Conservation (phyloP, 1,140 invertebrate species). For the Agrilus planipennis region DNA sequence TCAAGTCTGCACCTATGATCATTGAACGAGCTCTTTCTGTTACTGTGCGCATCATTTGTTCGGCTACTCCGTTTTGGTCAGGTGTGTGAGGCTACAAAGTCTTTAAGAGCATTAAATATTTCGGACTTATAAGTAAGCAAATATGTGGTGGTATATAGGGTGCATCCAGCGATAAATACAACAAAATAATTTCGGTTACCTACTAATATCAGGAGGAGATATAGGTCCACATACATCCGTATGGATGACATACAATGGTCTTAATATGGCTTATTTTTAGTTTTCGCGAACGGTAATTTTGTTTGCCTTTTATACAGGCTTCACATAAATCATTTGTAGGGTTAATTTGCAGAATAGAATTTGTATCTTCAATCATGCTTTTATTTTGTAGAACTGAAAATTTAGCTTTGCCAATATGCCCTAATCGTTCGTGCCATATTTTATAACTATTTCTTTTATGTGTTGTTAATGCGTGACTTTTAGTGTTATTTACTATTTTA, state of each 20-base stretch:
- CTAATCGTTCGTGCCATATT: too few species aligned
- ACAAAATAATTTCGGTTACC: conserved; percentile 33
- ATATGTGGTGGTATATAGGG: conserved; percentile 28
- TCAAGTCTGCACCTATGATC: conserved; percentile 23
- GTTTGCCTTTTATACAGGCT: conserved; percentile 36
- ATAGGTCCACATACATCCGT: conserved; percentile 37
- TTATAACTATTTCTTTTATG: too few species aligned
- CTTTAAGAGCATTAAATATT: conserved; percentile 28
- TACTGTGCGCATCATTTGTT: conserved; percentile 34
- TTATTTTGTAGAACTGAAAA: too few species aligned
- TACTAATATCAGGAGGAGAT: conserved; percentile 25
- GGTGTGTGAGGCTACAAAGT: conserved; percentile 18
- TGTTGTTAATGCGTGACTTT: too few species aligned
- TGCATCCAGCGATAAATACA: conserved; percentile 30
- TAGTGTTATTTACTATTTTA: too few species aligned
- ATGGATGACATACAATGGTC: conserved; percentile 32
- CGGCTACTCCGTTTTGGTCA: conserved; percentile 22
- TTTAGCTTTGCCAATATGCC: too few species aligned
- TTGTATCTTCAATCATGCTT: too few species aligned
- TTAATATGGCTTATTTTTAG: conserved; percentile 28
- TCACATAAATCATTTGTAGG: conserved; percentile 31
- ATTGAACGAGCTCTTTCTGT: conserved; percentile 32
- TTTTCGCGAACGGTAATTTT: conserved; percentile 32
- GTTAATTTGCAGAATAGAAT: too few species aligned
- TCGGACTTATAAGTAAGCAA: conserved; percentile 29